phyloP scores from a whole-genome alignment of 2,797 vertebrate genomes.

The Muscicapa striata region DNA sequence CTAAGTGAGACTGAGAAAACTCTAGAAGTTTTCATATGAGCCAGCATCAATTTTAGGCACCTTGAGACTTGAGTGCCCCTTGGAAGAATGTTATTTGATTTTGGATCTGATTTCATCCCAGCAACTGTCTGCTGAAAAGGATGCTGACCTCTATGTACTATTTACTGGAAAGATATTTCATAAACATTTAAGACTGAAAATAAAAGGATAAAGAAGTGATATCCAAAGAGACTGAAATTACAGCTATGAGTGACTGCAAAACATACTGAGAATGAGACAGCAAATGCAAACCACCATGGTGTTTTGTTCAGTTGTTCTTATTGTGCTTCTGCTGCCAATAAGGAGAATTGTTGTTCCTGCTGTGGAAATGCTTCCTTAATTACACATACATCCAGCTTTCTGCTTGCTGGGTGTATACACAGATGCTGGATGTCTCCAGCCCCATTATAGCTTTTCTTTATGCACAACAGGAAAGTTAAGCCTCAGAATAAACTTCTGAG shows the following conservation, averaged over 20 bases:
- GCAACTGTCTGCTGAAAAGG: not conserved
- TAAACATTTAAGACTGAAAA: not conserved
- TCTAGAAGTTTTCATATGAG: not conserved
- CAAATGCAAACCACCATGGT: constrained; percentile 9
- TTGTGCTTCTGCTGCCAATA: constrained; percentile 55
- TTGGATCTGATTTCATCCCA: constrained; percentile 2
- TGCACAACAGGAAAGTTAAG: not conserved
- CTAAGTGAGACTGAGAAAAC: not conserved
- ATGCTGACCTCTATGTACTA: not conserved
- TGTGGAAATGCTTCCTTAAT: constrained; percentile 63
- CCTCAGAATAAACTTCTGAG: not conserved
- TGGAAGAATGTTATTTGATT: not conserved
- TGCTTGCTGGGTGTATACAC: not conserved
- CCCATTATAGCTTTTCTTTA: not conserved
- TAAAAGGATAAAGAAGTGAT: not conserved
- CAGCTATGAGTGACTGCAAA: constrained; percentile 13
- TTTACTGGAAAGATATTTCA: constrained; percentile 1
- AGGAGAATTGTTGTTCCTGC: constrained; percentile 51
- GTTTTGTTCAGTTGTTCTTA: constrained; percentile 48
- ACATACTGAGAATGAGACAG: constrained; percentile 17
- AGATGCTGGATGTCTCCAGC: constrained; percentile 4
- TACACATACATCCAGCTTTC: constrained; percentile 53
- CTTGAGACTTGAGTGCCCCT: not conserved
- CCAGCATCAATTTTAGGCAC: not conserved
- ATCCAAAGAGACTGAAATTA: constrained; percentile 47